Evolutionary conservation across 2,113 vertebrate species (phyloP).

Genomic region (Phrynosoma platyrhinos): DNA sequence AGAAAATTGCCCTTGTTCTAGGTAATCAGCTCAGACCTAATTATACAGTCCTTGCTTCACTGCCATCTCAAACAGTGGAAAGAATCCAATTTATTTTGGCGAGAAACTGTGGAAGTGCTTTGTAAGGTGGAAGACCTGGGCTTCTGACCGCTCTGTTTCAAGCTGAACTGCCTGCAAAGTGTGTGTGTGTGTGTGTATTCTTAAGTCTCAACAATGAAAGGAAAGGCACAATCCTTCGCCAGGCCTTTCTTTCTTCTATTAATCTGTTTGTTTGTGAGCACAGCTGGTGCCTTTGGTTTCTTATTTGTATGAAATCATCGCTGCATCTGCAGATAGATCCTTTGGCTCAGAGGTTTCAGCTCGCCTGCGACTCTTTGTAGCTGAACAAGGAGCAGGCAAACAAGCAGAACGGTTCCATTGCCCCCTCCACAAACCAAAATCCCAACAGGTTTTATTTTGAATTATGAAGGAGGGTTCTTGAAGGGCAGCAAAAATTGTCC

Average conservation of each 20-base stretch:
- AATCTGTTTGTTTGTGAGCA: slow-evolving; percentile 46
- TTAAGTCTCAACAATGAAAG: slow-evolving; percentile 22
- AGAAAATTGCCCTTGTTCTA: slow-evolving; percentile 64
- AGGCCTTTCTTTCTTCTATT: slow-evolving; percentile 12
- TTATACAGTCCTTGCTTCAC: not conserved
- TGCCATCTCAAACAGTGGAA: slow-evolving; percentile 54
- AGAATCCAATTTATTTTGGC: slow-evolving; percentile 59
- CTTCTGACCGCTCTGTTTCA: not conserved
- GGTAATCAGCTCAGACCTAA: slow-evolving; percentile 49
- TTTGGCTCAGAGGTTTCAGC: slow-evolving; percentile 22
- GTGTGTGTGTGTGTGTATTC: not conserved
- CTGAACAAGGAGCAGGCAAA: not conserved
- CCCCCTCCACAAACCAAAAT: not conserved
- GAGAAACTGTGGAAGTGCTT: slow-evolving; percentile 45
- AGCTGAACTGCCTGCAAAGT: not conserved
- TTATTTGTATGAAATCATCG: slow-evolving; percentile 48
- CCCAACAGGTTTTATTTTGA: not conserved
- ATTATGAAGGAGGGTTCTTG: not conserved
- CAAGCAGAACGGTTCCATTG: not conserved
- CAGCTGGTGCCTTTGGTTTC: slow-evolving; percentile 42
- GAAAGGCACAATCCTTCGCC: not conserved
- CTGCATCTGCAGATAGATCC: slow-evolving; percentile 40
- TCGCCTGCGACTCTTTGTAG: not conserved
- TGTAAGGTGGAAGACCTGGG: not conserved
- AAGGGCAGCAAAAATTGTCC: not conserved